Evolutionary conservation across 1,140 invertebrate genomes (phyloP).

Genomic region (Apis florea): DNA sequence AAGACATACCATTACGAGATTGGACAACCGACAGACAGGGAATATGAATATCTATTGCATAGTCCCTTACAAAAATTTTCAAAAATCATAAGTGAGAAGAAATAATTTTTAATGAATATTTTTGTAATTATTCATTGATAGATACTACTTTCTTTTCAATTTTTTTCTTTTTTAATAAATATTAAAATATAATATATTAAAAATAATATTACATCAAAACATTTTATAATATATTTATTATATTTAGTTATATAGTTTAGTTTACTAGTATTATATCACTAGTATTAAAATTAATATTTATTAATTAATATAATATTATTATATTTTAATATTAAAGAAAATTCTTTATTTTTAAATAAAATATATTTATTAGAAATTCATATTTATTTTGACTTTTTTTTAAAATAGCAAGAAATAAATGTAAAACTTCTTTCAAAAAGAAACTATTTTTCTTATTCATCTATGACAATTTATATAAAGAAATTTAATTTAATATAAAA

Average conservation of each 20-base stretch:
- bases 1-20: conserved; percentile 34
- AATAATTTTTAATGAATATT: not conserved
- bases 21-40: conserved; percentile 22
- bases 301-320: not conserved
- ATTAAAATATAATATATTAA: not conserved
- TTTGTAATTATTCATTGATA: not conserved
- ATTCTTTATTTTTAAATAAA: not conserved
- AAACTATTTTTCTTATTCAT: not conserved
- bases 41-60: conserved; percentile 41
- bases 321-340: not conserved
- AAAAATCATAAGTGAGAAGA: not conserved
- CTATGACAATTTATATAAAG: not conserved
- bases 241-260: no score
- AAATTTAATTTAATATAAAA: no score
- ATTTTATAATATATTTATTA: no score
- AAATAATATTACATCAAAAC: no score
- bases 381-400: not conserved
- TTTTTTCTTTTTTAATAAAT: not conserved
- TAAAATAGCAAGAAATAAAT: not conserved
- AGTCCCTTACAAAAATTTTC: conserved; percentile 13
- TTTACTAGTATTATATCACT: no score
- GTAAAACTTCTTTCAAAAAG: not conserved
- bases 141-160: not conserved
- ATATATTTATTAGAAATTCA: not conserved
- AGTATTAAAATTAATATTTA: no score